A percentile compares a stretch with the other conserved stretches of the same genome.
These are phyloP conservation scores for Temnothorax nylanderi DNA, from an alignment of 1,140 invertebrate genomes.

Conservation along the genomic window DNA sequence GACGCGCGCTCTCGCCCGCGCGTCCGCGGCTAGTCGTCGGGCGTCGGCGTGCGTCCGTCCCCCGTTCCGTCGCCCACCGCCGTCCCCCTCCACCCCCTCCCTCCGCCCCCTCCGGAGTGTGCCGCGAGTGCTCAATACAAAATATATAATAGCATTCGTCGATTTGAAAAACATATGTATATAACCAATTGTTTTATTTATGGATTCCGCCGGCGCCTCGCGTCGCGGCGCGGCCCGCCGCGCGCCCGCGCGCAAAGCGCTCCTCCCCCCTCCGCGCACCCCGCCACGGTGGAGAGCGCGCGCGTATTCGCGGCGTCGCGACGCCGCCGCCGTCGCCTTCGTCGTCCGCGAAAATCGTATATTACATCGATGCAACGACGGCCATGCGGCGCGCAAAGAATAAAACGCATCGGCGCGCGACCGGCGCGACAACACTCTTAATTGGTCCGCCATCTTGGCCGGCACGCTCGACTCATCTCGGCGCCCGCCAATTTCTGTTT, in stretches of 20 bases:
- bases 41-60: constrained; percentile 79
- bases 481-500: neutral
- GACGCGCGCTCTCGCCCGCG: constrained; percentile 48
- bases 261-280: neutral
- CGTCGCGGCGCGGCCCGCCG: constrained; percentile 35
- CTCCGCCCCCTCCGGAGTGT: constrained; percentile 74
- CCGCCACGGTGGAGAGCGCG: neutral
- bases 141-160: constrained; percentile 85
- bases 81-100: too few relatives aligned
- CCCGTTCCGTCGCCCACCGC: constrained; percentile 29
- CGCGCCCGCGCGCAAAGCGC: neutral
- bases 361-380: constrained; percentile 40
- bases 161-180: constrained; percentile 84
- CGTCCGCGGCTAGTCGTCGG: constrained; percentile 66
- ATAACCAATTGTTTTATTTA: constrained; percentile 81
- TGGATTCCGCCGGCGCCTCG: constrained; percentile 67
- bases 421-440: constrained; percentile 74
- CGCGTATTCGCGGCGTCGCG: neutral
- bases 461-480: neutral
- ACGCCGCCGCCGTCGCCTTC: neutral
- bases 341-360: constrained; percentile 35
- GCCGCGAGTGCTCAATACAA: constrained; percentile 83
- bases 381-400: constrained; percentile 65
- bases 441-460: constrained; percentile 81
- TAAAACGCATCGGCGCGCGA: constrained; percentile 74